phyloP scores from a whole-genome alignment of 2,113 vertebrate species.

The Oceanites oceanicus region DNA sequence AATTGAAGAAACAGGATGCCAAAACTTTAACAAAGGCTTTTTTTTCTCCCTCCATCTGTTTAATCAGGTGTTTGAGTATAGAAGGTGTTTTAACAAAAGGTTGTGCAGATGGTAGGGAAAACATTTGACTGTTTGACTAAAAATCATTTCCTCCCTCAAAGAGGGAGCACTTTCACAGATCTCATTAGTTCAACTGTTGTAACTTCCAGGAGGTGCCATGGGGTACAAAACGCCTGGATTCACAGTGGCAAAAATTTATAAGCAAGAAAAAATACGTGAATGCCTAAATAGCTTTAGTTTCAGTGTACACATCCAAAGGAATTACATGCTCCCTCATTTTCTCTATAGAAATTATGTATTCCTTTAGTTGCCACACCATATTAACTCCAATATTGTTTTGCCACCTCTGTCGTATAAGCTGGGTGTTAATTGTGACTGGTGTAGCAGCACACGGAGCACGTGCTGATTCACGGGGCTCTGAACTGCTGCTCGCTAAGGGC shows the following conservation, averaged over 20 bases:
- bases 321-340: not conserved
- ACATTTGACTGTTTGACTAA: constrained; percentile 26
- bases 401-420: not conserved
- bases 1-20: constrained; percentile 4
- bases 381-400: not conserved
- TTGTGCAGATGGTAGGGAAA: constrained; percentile 47
- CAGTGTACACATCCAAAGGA: accelerated
- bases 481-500: not conserved
- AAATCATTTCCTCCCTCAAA: constrained; percentile 54
- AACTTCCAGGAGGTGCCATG: constrained; percentile 39
- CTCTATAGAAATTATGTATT: not conserved
- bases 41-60: constrained; percentile 41
- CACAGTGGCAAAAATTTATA: not conserved
- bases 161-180: constrained; percentile 16
- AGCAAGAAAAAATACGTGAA: not conserved
- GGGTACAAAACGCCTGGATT: not conserved
- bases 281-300: not conserved
- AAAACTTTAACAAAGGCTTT: constrained; percentile 46
- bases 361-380: not conserved
- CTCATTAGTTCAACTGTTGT: constrained; percentile 8
- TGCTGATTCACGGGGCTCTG: not conserved
- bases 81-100: constrained; percentile 53
- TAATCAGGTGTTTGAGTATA: constrained; percentile 51
- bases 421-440: not conserved
- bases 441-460: not conserved